Conservation (phyloP, 2,888 invertebrate species). For the Dasysyrphus albostriatus region DNA sequence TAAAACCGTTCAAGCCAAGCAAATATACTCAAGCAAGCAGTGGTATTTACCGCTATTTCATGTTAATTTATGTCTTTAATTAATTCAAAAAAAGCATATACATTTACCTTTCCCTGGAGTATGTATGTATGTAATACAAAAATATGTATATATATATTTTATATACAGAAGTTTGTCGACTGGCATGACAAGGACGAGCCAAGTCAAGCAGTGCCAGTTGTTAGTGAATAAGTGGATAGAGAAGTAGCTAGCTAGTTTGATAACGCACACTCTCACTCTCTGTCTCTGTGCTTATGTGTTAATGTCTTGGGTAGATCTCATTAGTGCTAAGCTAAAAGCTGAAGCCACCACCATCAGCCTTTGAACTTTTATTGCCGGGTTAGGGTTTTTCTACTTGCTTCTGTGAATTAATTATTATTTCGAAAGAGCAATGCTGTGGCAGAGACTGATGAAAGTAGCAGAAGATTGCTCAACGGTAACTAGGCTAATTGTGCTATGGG, state of each 20-base stretch:
- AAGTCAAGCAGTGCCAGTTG: background rate
- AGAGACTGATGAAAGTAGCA: slow-evolving; percentile 35
- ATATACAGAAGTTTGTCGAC: slow-evolving; percentile 21
- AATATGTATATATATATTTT: background rate
- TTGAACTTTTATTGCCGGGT: slow-evolving; percentile 62
- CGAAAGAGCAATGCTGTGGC: slow-evolving; percentile 55
- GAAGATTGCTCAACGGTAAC: slow-evolving; percentile 33
- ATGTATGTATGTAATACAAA: background rate
- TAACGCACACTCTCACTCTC: slow-evolving; percentile 9
- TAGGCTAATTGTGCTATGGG: slow-evolving; percentile 51
- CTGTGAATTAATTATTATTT: slow-evolving; percentile 70
- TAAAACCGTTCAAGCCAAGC: slow-evolving; percentile 38
- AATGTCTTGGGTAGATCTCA: slow-evolving; percentile 45
- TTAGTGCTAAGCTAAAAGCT: slow-evolving; percentile 34
- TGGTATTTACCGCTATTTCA: slow-evolving; percentile 55
- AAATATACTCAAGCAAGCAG: slow-evolving; percentile 52
- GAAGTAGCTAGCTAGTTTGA: slow-evolving; percentile 21
- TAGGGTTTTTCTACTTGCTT: slow-evolving; percentile 58
- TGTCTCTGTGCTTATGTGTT: slow-evolving; percentile 21
- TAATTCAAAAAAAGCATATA: slow-evolving; percentile 54
- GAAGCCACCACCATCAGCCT: slow-evolving; percentile 9
- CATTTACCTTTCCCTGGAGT: background rate
- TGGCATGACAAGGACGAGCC: background rate
- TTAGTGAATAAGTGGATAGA: background rate
- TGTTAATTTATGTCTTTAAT: slow-evolving; percentile 72